A percentile compares a stretch with the other conserved stretches of the same genome.
These are phyloP conservation scores for Habrosyne pyritoides DNA, from an alignment of 2,888 invertebrate genomes.

Conservation along the genomic window DNA sequence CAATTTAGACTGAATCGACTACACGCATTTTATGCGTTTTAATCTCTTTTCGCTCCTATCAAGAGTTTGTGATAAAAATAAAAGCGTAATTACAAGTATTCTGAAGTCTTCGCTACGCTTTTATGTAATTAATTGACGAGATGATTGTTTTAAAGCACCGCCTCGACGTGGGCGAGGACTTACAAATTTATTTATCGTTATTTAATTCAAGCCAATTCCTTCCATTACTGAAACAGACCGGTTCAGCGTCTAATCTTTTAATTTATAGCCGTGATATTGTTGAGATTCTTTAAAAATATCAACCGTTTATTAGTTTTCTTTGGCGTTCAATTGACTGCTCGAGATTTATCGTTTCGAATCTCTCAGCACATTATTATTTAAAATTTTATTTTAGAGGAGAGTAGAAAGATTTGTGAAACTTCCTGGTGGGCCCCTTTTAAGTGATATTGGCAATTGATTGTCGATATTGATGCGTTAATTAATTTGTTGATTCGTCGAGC, in stretches of 20 bases:
- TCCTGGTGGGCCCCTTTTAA: background rate
- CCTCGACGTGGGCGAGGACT: background rate
- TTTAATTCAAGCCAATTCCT: background rate
- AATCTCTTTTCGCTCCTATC: slow-evolving; percentile 35
- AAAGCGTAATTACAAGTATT: slow-evolving; percentile 25
- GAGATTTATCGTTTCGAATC: background rate
- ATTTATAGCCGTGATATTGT: background rate
- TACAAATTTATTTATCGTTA: background rate
- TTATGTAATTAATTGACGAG: background rate
- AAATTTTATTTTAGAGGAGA: background rate
- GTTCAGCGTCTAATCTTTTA: background rate
- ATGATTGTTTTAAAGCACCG: background rate
- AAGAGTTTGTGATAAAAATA: slow-evolving; percentile 37
- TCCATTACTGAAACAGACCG: background rate
- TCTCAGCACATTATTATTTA: background rate
- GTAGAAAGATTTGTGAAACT: background rate
- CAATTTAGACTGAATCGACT: slow-evolving; percentile 55
- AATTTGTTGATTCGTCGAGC: background rate
- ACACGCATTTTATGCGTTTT: slow-evolving; percentile 43
- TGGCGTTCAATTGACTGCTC: background rate
- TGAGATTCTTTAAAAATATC: background rate
- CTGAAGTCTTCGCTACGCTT: slow-evolving; percentile 12
- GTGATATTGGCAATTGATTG: background rate
- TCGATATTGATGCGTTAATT: background rate
- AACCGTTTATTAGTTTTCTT: background rate